Percentiles rank a stretch among this genome's conserved stretches.
phyloP scores from a whole-genome alignment of 2,113 vertebrate species.

The Hydrolagus affinis region DNA sequence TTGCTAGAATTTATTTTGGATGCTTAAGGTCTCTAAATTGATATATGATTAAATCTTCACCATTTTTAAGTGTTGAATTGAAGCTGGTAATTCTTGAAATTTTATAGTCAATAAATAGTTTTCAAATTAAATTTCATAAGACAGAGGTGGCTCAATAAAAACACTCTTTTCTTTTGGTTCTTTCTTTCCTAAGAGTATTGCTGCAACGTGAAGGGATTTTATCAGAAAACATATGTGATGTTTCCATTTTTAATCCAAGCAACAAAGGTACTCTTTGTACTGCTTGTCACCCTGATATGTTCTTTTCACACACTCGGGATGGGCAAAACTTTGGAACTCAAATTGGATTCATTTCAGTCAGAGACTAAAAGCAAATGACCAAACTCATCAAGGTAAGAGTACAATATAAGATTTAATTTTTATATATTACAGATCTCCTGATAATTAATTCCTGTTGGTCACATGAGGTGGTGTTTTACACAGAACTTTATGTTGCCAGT shows the following conservation, averaged over 20 bases:
- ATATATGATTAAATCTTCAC: background rate
- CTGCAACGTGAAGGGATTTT: conserved; percentile 74
- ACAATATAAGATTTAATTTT: too few species aligned
- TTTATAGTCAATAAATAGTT: background rate
- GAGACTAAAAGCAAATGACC: conserved; percentile 42
- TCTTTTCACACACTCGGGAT: conserved; percentile 81
- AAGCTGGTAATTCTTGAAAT: background rate
- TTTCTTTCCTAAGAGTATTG: conserved; percentile 59
- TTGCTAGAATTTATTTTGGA: background rate
- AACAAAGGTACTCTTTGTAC: conserved; percentile 70
- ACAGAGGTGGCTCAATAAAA: background rate
- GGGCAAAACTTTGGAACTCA: conserved; percentile 81
- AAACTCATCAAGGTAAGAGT: background rate
- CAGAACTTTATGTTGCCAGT: too few species aligned
- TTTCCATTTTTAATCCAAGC: conserved; percentile 46
- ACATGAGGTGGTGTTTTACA: too few species aligned
- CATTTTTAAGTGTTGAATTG: background rate
- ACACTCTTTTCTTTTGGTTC: background rate
- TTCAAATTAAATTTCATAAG: background rate
- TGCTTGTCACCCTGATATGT: conserved; percentile 69
- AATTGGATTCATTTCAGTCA: conserved; percentile 81
- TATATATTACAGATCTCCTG: too few species aligned
- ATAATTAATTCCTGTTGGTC: too few species aligned
- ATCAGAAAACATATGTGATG: conserved; percentile 73
- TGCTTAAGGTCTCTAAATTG: background rate